Conservation (phyloP, 2,888 invertebrate genomes). For the Ferdinandea cuprea region DNA sequence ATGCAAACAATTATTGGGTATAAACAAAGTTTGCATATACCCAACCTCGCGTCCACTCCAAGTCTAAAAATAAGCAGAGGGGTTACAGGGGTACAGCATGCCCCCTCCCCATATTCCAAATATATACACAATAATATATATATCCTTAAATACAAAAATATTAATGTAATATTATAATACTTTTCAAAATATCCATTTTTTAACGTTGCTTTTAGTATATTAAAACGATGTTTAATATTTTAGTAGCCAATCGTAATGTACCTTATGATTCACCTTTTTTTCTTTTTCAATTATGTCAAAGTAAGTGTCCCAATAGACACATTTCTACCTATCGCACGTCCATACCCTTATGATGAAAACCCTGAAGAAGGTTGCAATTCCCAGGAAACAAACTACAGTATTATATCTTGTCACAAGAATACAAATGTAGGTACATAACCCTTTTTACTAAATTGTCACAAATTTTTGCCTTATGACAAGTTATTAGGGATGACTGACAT, state of each 20-base stretch:
- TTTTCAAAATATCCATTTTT: not conserved
- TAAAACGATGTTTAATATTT: conserved; percentile 37
- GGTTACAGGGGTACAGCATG: too few species aligned
- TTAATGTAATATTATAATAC: too few species aligned
- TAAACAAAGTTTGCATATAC: too few species aligned
- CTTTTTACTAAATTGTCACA: conserved; percentile 69
- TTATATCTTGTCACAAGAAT: conserved; percentile 2
- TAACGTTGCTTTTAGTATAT: conserved; percentile 44
- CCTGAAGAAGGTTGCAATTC: conserved; percentile 43
- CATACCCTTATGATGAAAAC: conserved; percentile 46
- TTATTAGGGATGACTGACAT: conserved; percentile 44
- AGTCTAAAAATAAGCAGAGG: too few species aligned
- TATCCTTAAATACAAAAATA: too few species aligned
- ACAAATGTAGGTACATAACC: conserved; percentile 32
- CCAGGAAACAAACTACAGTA: conserved; percentile 48
- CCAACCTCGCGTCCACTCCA: too few species aligned
- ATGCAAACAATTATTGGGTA: too few species aligned
- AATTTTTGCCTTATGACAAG: conserved; percentile 55
- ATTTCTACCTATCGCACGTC: conserved; percentile 53
- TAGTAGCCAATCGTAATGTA: conserved; percentile 36
- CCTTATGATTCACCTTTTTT: conserved; percentile 20
- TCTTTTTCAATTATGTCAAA: conserved; percentile 58
- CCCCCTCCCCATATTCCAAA: too few species aligned
- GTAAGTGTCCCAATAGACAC: conserved; percentile 67
- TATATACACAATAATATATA: too few species aligned